phyloP scores from a whole-genome alignment of 2,888 invertebrate genomes.

The Rhodophaea formosa region DNA sequence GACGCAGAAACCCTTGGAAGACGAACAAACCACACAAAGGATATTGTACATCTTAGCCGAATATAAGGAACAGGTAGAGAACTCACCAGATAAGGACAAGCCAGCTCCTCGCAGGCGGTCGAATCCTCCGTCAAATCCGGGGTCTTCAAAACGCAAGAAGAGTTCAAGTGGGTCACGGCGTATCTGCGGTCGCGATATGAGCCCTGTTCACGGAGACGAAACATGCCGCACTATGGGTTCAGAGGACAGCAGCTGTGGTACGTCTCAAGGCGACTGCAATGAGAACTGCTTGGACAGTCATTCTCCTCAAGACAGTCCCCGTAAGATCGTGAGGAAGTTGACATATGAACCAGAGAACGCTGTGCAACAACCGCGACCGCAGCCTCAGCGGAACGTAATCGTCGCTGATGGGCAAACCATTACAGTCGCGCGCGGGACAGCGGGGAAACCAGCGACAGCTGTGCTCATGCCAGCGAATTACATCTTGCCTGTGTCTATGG shows the following conservation, averaged over 20 bases:
- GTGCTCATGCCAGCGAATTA: conserved; percentile 88
- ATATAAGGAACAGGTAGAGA: conserved; percentile 89
- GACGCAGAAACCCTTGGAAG: conserved; percentile 88
- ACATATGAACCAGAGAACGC: conserved; percentile 74
- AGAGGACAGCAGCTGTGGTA: conserved; percentile 88
- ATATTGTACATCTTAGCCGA: conserved; percentile 90
- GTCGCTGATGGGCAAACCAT: conserved; percentile 85
- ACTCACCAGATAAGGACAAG: conserved; percentile 91
- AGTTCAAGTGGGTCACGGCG: conserved; percentile 83
- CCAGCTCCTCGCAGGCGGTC: conserved; percentile 89
- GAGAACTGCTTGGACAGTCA: conserved; percentile 76
- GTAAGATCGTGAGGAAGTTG: conserved; percentile 69
- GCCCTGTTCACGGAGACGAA: conserved; percentile 84
- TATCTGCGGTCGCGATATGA: conserved; percentile 76
- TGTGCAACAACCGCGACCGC: conserved; percentile 49
- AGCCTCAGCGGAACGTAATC: conserved; percentile 79
- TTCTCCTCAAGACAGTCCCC: conserved; percentile 80
- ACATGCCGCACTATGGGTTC: conserved; percentile 86
- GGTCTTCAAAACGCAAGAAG: conserved; percentile 86
- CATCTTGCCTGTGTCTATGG: conserved; percentile 85
- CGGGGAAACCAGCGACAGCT: conserved; percentile 83
- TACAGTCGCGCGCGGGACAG: conserved; percentile 81
- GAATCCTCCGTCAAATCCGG: conserved; percentile 87
- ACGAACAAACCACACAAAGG: conserved; percentile 89
- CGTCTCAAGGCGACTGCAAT: conserved; percentile 78